These are phyloP conservation scores for Syngnathus acus DNA, from an alignment of 2,797 vertebrate species.

Conservation along the genomic window DNA sequence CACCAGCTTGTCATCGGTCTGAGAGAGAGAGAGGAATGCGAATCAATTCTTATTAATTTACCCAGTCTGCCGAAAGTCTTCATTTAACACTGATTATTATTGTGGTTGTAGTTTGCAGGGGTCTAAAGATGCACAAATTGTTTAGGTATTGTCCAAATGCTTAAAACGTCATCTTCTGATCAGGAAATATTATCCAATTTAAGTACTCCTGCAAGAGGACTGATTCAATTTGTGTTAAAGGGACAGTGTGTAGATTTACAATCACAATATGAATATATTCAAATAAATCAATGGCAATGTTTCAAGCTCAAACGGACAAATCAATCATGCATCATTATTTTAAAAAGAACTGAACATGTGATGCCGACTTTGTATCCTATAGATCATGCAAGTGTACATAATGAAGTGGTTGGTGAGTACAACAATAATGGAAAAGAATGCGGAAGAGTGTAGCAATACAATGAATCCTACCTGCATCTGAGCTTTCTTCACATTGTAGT, in stretches of 20 bases:
- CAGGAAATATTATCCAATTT: too few species aligned
- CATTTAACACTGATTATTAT: neutral
- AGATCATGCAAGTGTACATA: neutral
- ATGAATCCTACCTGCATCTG: constrained; percentile 86
- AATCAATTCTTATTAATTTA: constrained; percentile 1
- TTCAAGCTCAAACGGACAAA: neutral
- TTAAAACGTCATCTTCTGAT: too few species aligned
- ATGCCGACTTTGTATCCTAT: neutral
- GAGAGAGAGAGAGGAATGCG: constrained; percentile 12
- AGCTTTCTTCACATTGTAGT: constrained; percentile 95
- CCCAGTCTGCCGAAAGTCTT: neutral
- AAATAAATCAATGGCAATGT: neutral
- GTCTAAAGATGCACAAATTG: neutral
- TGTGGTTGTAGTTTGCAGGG: neutral
- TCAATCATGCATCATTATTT: neutral
- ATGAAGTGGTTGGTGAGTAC: neutral
- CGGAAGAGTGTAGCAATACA: neutral
- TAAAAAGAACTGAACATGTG: too few species aligned
- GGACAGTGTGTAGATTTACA: neutral
- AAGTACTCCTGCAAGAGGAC: too few species aligned
- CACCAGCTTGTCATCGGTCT: constrained; percentile 96
- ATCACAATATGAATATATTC: neutral
- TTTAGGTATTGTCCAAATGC: too few species aligned
- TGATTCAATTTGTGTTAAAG: too few species aligned
- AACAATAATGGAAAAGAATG: neutral